These are phyloP conservation scores for Drosophila siamana DNA, from an alignment of 2,888 invertebrate species.

Conservation along the genomic window DNA sequence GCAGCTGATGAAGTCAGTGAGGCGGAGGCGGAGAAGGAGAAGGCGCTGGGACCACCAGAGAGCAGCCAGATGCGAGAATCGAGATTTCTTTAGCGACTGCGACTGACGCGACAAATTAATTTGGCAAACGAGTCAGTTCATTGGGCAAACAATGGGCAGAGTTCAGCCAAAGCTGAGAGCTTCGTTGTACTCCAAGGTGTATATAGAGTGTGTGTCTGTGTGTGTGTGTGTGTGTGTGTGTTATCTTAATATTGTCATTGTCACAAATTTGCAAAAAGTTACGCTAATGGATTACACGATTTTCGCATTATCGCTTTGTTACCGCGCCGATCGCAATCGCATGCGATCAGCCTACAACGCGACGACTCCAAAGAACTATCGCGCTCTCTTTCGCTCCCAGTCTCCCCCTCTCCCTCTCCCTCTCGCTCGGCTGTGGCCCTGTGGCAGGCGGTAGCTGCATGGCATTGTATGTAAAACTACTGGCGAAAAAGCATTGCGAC, in stretches of 20 bases:
- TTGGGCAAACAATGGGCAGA: constrained; percentile 46
- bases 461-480: constrained; percentile 79
- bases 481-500: constrained; percentile 54
- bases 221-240: constrained; percentile 54
- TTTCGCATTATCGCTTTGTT: constrained; percentile 86
- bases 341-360: constrained; percentile 71
- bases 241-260: constrained; percentile 86
- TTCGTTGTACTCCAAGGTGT: constrained; percentile 29
- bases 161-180: constrained; percentile 11
- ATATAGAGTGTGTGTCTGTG: background rate
- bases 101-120: constrained; percentile 85
- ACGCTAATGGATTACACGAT: constrained; percentile 86
- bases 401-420: background rate
- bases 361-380: constrained; percentile 1
- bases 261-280: constrained; percentile 85
- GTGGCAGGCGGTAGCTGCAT: constrained; percentile 58
- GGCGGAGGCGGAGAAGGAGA: constrained; percentile 16
- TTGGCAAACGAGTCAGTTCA: constrained; percentile 69
- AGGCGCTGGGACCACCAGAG: constrained; percentile 73
- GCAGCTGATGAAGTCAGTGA: constrained; percentile 52
- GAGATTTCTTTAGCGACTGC: constrained; percentile 55
- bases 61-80: no score
- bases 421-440: constrained; percentile 12
- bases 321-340: constrained; percentile 79
- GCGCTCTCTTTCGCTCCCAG: background rate